Conservation (phyloP, 2,113 vertebrate species). For the rat (Rattus norvegicus) region GRCr8 NC_086031.1:70792001-70792500, state of each 20-base stretch:
- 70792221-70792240: neutral
- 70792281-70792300: neutral
- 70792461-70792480: neutral
- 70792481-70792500: neutral
- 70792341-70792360: neutral
- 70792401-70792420: conserved; percentile 12
- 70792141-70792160: conserved; percentile 54
- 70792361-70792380: neutral
- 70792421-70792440: neutral
- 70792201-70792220: conserved; percentile 40
- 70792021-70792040: conserved; percentile 7
- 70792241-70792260: neutral
- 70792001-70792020: neutral
- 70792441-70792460: neutral
- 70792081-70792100: conserved; percentile 58
- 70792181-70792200: neutral
- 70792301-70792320: conserved; percentile 19
- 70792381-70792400: neutral
- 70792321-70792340: conserved; percentile 48
- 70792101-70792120: conserved; percentile 52
- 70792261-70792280: neutral
- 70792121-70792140: conserved; percentile 54
- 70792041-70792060: conserved; percentile 41
- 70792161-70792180: neutral
- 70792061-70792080: conserved; percentile 58